Evolutionary conservation across 1,140 invertebrate genomes (phyloP).

Genomic region (Drosophila auraria): DNA sequence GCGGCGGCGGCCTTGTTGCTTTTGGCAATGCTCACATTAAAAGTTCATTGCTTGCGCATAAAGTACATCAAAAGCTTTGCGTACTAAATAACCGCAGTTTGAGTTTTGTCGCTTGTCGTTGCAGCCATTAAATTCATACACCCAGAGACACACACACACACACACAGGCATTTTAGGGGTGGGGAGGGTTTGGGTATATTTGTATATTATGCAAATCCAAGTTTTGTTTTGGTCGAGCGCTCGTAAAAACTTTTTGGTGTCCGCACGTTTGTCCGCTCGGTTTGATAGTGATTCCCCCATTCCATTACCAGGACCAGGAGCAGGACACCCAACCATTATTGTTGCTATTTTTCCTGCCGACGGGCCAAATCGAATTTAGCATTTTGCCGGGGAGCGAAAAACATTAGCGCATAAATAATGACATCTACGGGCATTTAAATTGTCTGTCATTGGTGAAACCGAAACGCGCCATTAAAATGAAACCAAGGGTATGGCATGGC

Average conservation of each 20-base stretch:
- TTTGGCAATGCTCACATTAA: conserved; percentile 75
- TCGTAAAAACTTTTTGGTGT: conserved; percentile 76
- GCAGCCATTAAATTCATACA: conserved; percentile 76
- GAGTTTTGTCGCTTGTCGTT: conserved; percentile 77
- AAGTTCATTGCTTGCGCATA: conserved; percentile 82
- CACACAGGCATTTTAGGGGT: conserved; percentile 9
- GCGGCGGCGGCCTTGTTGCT: conserved; percentile 38
- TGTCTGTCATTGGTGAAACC: conserved; percentile 37
- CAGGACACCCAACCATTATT: conserved; percentile 10
- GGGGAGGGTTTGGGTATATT: conserved; percentile 32
- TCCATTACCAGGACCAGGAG: background rate
- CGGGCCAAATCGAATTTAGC: conserved; percentile 59
- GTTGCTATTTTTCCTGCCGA: conserved; percentile 31
- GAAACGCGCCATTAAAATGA: conserved; percentile 27
- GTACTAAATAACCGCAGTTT: conserved; percentile 80
- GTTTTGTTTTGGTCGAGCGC: conserved; percentile 59
- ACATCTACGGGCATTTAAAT: conserved; percentile 49
- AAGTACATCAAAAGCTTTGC: conserved; percentile 79
- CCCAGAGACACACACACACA: conserved; percentile 2
- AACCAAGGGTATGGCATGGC: conserved; percentile 21
- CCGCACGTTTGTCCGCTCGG: conserved; percentile 68
- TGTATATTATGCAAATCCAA: conserved; percentile 78
- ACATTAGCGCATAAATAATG: conserved; percentile 72
- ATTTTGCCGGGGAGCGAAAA: conserved; percentile 54
- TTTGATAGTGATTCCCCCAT: conserved; percentile 46